Percentiles rank a stretch among this genome's conserved stretches.
Evolutionary conservation across 2,888 invertebrate genomes (phyloP).

Genomic region (Drosophila sordidapex): DNA sequence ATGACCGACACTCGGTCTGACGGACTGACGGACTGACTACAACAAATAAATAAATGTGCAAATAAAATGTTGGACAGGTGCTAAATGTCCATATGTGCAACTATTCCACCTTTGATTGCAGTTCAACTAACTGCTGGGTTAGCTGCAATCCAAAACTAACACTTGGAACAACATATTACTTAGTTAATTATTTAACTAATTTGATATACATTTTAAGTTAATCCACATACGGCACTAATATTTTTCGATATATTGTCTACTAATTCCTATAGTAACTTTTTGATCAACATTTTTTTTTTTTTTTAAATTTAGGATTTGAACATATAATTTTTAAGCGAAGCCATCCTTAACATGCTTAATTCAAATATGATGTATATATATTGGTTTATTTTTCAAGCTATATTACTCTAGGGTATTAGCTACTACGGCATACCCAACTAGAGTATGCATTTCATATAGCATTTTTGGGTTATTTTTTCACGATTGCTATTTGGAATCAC

Average conservation of each 20-base stretch:
- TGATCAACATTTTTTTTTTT: neutral
- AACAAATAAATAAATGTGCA: conserved; percentile 49
- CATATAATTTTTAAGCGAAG: neutral
- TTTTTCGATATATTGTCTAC: neutral
- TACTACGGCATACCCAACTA: neutral
- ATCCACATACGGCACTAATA: neutral
- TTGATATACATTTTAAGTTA: neutral
- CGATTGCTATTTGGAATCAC: conserved; percentile 5
- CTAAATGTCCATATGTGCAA: neutral
- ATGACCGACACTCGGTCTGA: conserved; percentile 46
- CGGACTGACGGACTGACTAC: conserved; percentile 1
- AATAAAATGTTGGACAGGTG: conserved; percentile 28
- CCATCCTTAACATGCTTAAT: neutral
- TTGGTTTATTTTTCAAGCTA: neutral
- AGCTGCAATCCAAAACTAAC: neutral
- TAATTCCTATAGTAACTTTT: neutral
- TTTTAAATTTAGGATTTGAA: neutral
- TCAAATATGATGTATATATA: neutral
- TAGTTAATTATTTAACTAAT: neutral
- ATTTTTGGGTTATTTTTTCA: conserved; percentile 8
- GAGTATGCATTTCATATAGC: neutral
- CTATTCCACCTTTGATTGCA: conserved; percentile 12
- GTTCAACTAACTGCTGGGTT: conserved; percentile 1
- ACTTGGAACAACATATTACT: neutral
- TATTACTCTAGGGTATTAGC: too few relatives aligned